These are phyloP conservation scores for Palythoa grandiflora DNA, from an alignment of 92 coral and sea anemone species.

Conservation along the genomic window DNA sequence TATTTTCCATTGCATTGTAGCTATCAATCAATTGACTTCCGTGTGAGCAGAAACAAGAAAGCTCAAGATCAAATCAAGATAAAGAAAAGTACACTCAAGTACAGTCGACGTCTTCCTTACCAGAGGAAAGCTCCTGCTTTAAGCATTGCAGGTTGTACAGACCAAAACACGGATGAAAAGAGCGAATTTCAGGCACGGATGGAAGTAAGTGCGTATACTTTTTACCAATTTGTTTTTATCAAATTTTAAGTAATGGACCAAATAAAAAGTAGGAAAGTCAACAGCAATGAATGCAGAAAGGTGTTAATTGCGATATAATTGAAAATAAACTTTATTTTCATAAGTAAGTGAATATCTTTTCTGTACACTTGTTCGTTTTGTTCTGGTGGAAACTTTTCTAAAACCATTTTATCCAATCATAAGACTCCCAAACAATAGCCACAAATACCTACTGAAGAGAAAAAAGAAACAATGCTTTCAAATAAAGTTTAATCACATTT, in stretches of 20 bases:
- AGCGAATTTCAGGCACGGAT: neutral
- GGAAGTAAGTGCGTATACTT: neutral
- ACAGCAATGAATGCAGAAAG: neutral
- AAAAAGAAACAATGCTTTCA: too few species aligned
- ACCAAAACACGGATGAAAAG: constrained; percentile 6
- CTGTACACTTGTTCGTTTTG: too few species aligned
- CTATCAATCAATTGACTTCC: constrained; percentile 39
- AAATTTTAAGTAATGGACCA: too few species aligned
- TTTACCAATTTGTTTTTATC: neutral
- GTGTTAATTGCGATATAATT: too few species aligned
- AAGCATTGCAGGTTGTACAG: constrained; percentile 9
- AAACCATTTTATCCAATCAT: too few species aligned
- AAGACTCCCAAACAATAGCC: too few species aligned
- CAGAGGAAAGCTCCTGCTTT: constrained; percentile 20
- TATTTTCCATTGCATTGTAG: neutral
- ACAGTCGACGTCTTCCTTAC: constrained; percentile 15
- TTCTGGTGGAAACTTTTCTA: too few species aligned
- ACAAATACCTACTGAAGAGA: too few species aligned
- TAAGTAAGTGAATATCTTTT: too few species aligned
- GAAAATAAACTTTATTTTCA: too few species aligned
- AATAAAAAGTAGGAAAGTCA: neutral
- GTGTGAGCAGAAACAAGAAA: constrained; percentile 34
- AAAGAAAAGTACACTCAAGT: neutral
- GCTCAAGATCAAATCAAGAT: constrained; percentile 45
- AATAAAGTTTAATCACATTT: too few species aligned